Base-by-base conservation (phyloP, 2,113 vertebrate species). In the Pardalotus punctatus region DNA sequence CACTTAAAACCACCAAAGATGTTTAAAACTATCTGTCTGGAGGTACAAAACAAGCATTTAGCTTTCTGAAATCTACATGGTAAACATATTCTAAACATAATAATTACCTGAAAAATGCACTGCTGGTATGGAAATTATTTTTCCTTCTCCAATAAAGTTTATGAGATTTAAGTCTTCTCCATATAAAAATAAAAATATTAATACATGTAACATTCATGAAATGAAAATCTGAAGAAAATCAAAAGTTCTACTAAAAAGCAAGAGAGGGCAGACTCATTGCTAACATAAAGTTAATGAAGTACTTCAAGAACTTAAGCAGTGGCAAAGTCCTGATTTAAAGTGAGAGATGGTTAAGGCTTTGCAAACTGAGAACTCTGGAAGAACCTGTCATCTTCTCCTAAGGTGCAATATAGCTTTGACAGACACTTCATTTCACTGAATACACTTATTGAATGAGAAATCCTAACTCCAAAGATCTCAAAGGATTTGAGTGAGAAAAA, bases 281-380 rank as follows among this genome's bases (percentile, higher is more conserved):
- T 94, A 95, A 86, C 45, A 65, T 43, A 21, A 74, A 93, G 47
- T 78, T 89, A 94, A 80, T 78, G 56, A 94, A 78, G 51, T 53
- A 86, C 27, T 81, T 86, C 76, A 60, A 78, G 76, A 74, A 82
- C 66, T 91, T 73, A 88, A 91, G 85, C 77, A 64, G 51, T 23
- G 43, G 54, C 67, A 54, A 87, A 87, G 72, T 31, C 51, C 62
- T 81, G 45, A 78, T 79, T 60, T 70, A 53, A 85, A 90, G 76
- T 15, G 7, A 24, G 38, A 74, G 24, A 61, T 6, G 1, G 61
- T 28, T 84, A 90, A 42, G 18, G 42, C n/a, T 90, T 65, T 81
- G 54, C 62, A 82, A 58, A 79, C 12, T 70, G 64, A 86, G 78
- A 56, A 56, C 64, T 69, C 82, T n/a, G 24, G 72, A 78, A 90